Evolutionary conservation across 2,113 vertebrate genomes (phyloP).

Genomic region (Zeus faber): DNA sequence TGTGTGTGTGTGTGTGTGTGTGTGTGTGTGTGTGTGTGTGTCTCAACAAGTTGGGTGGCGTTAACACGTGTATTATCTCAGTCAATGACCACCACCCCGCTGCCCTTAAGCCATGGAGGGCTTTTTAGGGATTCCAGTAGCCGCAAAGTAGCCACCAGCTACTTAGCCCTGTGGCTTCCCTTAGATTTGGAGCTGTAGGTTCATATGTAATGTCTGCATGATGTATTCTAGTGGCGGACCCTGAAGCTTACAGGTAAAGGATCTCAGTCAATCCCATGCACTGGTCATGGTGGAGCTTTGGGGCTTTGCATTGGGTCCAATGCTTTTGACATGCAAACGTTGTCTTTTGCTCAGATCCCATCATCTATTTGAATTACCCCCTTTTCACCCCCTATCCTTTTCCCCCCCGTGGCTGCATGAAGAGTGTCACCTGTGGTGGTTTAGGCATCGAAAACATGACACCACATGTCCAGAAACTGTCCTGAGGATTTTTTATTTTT

Average conservation of each 20-base stretch:
- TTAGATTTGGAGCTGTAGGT: not conserved
- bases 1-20: too few species aligned
- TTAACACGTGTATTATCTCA: not conserved
- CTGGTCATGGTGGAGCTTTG: too few species aligned
- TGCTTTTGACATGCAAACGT: too few species aligned
- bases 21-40: too few species aligned
- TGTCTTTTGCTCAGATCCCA: too few species aligned
- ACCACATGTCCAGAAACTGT: not conserved
- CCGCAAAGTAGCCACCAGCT: not conserved
- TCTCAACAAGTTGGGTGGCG: not conserved
- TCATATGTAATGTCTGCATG: not conserved
- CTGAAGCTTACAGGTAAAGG: not conserved
- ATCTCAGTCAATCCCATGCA: not conserved
- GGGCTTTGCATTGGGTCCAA: too few species aligned
- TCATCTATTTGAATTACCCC: not conserved
- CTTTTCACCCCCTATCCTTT: not conserved
- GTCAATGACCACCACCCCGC: not conserved
- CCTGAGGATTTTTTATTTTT: not conserved
- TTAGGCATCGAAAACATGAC: not conserved
- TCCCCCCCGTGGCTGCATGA: too few species aligned
- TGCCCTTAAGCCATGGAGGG: conserved; percentile 1
- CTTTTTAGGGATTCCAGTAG: not conserved
- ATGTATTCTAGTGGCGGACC: not conserved
- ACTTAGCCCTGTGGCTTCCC: not conserved
- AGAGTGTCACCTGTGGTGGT: too few species aligned